Conservation (phyloP, 2,113 vertebrate genomes). For the Psephotus haematonotus region DNA sequence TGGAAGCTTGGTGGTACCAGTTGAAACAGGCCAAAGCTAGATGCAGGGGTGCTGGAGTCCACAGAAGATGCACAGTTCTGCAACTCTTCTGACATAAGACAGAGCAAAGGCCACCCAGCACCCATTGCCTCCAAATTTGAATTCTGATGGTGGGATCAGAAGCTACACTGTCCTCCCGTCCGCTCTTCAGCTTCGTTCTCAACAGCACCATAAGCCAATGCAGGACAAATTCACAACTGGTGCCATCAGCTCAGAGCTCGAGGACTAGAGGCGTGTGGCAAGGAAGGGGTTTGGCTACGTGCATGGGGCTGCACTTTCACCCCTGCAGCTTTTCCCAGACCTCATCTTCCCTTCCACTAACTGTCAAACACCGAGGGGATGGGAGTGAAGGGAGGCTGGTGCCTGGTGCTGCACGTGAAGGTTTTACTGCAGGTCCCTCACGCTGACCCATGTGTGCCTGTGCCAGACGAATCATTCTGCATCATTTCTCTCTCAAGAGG, state of each 20-base stretch:
- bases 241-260: neutral
- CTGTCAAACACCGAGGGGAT: fast-evolving
- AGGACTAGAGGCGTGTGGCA: neutral
- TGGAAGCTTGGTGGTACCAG: neutral
- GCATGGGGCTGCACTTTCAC: fast-evolving
- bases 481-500: constrained; percentile 17
- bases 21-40: neutral
- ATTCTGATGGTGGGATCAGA: neutral
- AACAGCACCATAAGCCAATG: neutral
- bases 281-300: neutral
- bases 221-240: neutral
- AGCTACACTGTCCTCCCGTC: neutral
- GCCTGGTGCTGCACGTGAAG: fast-evolving
- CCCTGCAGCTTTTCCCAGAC: neutral
- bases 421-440: neutral
- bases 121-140: neutral
- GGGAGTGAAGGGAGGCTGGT: neutral
- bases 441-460: neutral
- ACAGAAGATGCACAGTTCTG: neutral
- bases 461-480: constrained; percentile 61
- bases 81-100: neutral
- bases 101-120: neutral
- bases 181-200: neutral
- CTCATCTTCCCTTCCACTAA: neutral
- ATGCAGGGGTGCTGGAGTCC: neutral